These are phyloP conservation scores for Danaus melanippus DNA, from an alignment of 1,140 invertebrate species.

Conservation along the genomic window DNA sequence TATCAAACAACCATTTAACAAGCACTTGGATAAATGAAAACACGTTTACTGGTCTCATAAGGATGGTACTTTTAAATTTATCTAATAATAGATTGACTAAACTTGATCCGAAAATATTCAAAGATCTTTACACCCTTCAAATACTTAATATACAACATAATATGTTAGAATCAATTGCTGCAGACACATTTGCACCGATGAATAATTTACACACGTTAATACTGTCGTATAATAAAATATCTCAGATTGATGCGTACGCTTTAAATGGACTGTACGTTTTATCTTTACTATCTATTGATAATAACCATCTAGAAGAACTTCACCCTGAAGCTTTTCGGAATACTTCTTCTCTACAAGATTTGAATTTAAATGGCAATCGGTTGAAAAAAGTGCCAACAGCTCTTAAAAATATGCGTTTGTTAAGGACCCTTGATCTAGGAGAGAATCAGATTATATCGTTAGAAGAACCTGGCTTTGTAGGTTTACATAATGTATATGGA, in stretches of 20 bases:
- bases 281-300: slow-evolving; percentile 83
- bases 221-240: slow-evolving; percentile 85
- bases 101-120: slow-evolving; percentile 85
- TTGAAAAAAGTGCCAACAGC: slow-evolving; percentile 85
- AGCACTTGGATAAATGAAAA: slow-evolving; percentile 86
- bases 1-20: slow-evolving; percentile 89
- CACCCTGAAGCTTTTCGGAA: slow-evolving; percentile 88
- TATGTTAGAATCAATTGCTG: slow-evolving; percentile 82
- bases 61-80: slow-evolving; percentile 87
- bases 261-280: slow-evolving; percentile 86
- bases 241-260: slow-evolving; percentile 81
- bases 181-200: slow-evolving; percentile 86
- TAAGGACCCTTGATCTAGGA: slow-evolving; percentile 88
- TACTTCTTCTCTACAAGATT: slow-evolving; percentile 85
- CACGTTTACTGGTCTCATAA: slow-evolving; percentile 89
- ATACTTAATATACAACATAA: slow-evolving; percentile 87
- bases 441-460: slow-evolving; percentile 86
- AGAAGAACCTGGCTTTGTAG: slow-evolving; percentile 85
- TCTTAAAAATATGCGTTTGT: slow-evolving; percentile 78
- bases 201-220: slow-evolving; percentile 87
- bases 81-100: slow-evolving; percentile 87
- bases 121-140: slow-evolving; percentile 86
- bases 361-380: slow-evolving; percentile 88
- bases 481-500: slow-evolving; percentile 85
- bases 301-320: slow-evolving; percentile 82